A percentile compares a stretch with the other conserved stretches of the same genome.
phyloP scores from a whole-genome alignment of 2,888 invertebrate genomes.

The Syritta pipiens region DNA sequence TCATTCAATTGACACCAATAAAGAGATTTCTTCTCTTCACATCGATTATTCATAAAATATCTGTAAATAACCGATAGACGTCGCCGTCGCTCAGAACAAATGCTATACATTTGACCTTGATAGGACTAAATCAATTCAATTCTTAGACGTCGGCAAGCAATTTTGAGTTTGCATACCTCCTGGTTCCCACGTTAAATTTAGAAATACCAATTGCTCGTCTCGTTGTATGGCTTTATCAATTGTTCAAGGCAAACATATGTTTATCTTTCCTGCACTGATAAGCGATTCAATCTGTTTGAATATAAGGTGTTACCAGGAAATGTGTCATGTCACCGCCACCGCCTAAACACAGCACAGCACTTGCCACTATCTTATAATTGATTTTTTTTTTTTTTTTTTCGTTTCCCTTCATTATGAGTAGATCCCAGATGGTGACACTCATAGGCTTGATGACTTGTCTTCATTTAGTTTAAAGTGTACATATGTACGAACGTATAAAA shows the following conservation, averaged over 20 bases:
- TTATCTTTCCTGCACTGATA: constrained; percentile 15
- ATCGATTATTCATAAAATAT: constrained; percentile 49
- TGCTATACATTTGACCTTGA: constrained; percentile 45
- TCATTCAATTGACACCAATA: constrained; percentile 53
- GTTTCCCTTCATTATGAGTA: neutral
- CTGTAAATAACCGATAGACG: constrained; percentile 10
- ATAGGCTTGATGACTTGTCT: constrained; percentile 10
- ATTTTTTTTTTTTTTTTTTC: constrained; percentile 4
- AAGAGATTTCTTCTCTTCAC: constrained; percentile 33
- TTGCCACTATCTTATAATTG: constrained; percentile 10
- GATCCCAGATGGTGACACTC: constrained; percentile 26
- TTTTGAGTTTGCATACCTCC: neutral
- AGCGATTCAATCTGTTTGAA: neutral
- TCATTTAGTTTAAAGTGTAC: neutral
- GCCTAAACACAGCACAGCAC: neutral
- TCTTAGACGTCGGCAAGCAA: constrained; percentile 9
- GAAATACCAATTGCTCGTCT: neutral
- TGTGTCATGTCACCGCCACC: neutral
- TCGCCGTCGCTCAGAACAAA: constrained; percentile 4
- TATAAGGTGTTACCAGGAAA: neutral
- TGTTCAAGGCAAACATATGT: constrained; percentile 44
- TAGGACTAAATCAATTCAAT: constrained; percentile 42
- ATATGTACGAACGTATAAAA: neutral
- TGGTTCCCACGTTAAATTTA: constrained; percentile 6
- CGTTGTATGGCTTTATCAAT: neutral